Base-by-base conservation (phyloP, 2,113 vertebrate genomes). In the Thalassarche chlororhynchos region DNA sequence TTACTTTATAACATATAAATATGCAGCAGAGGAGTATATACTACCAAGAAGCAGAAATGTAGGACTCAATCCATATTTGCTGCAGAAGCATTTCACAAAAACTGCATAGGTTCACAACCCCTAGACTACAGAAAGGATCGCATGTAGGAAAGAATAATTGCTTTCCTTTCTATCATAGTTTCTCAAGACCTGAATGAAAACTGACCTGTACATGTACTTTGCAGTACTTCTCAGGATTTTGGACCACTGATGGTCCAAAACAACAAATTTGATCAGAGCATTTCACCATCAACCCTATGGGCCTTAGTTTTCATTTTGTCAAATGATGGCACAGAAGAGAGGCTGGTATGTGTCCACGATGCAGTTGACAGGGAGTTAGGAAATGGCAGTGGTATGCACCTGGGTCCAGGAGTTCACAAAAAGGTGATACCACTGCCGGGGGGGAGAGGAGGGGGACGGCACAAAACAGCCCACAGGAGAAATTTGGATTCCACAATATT, bases 391-490 rank as follows among this genome's bases (percentile, higher is more conserved):
- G 42, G 29, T 46, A 72, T 1, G 19, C 40, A 77, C 19, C 19
- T 47, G n/a, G 13, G 29, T 69, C 23, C 76, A 68, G 57, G 38
- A 84, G 15, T 38, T 77, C 51, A 55, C 38, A 86, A 52, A 32
- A 46, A 68, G 29, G 14, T 65, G 51, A 26, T 20, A 47, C 34
- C 17, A 34, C 5, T 70, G 31, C 16, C 3, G 1, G 6, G 7
- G 17, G 1, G 12, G 31, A 8, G 31, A 4, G 14, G 6, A 58
- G 4, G 1, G 2, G 16, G 8, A 36, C 1, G 4, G 14, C 58
- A 93, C 8, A 36, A 65, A 89, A 78, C 36, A 93, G 60, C 28
- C 31, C n/a, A 66, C 31, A 85, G 51, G 17, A 83, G 13, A 92
- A 83, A 85, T 55, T 0, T 36, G 19, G 28, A 74, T 74, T 83